phyloP scores from a whole-genome alignment of 2,113 vertebrate genomes.

The Hemibagrus wyckioides region DNA sequence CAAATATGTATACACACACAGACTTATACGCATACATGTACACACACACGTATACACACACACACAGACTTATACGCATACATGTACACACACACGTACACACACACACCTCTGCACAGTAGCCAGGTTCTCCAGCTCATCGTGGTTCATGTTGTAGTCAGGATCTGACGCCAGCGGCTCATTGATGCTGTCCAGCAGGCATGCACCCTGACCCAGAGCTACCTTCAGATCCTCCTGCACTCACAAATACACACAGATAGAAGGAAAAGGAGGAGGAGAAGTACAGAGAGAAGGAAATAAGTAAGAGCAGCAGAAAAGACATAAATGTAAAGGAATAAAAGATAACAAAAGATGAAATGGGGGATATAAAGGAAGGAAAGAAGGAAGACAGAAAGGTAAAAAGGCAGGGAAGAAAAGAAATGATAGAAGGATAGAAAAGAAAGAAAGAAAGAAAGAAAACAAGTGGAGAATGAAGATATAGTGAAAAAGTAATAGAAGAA shows the following conservation, averaged over 20 bases:
- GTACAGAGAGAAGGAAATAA: background rate
- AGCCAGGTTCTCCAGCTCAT: constrained; percentile 87
- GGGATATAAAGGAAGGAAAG: background rate
- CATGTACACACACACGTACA: background rate
- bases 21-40: no score
- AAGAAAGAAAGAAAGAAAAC: background rate
- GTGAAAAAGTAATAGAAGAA: no score
- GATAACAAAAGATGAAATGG: background rate
- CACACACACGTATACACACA: no score
- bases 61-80: background rate
- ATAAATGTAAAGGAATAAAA: background rate
- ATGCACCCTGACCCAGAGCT: constrained; percentile 80
- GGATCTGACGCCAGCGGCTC: constrained; percentile 81
- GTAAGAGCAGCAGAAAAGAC: background rate
- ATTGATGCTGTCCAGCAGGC: constrained; percentile 81
- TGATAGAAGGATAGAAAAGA: background rate
- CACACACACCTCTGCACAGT: constrained; percentile 85
- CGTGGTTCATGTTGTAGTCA: constrained; percentile 83
- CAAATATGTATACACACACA: no score
- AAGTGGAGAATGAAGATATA: no score
- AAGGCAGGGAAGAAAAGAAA: background rate
- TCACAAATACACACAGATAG: constrained; percentile 12
- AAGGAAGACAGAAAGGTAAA: background rate
- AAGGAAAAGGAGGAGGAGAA: background rate
- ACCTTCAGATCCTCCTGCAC: constrained; percentile 83